Base-by-base conservation (phyloP, 2,113 vertebrate genomes). In the Dasyurus viverrinus region DNA sequence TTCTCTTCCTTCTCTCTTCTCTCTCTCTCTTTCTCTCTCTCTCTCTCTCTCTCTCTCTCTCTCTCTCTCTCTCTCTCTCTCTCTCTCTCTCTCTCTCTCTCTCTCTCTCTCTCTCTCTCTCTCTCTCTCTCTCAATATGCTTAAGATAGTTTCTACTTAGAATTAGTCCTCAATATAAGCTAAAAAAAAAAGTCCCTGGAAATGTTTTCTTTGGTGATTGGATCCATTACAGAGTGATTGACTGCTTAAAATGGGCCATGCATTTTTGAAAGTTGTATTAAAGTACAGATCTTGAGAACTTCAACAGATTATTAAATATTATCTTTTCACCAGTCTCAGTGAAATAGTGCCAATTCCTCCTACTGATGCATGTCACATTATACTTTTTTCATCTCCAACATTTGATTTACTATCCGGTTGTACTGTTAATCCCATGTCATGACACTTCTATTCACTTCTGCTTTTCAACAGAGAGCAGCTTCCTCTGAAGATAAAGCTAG, bases 391-490 rank as follows among this genome's bases (percentile, higher is more conserved):
- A 99, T 99, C 99, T 99, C 99, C 98, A 99, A 99, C 99, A 99
- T 99, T 99, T 99, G 99, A 99, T 99, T 99, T 99, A 98, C 99
- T 98, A 98, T 98, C 99, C 97, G 97, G 99, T 99, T 99, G 99
- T 99, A 99, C 99, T 98, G 98, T 99, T 99, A 99, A 99, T 99
- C 99, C 99, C 98, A 96, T 99, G 99, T 99, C 99, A 99, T 99
- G 99, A 99, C 99, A 99, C 99, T 99, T 99, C 99, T 99, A 99
- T 99, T 99, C 99, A 99, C 99, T 99, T 99, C 99, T 99, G 99
- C 99, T 99, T 99, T 98, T 99, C 99, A 99, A 98, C 99, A 98
- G 99, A 99, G 99, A 99, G 99, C 99, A 99, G 99, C 99, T 99
- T 99, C 99, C 99, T 99, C 97, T 99, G 98, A 99, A 99, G 99